A percentile compares a stretch with the other conserved stretches of the same genome.
Conservation (phyloP, 2,797 vertebrate species). For the Cynopterus sphinx region DNA sequence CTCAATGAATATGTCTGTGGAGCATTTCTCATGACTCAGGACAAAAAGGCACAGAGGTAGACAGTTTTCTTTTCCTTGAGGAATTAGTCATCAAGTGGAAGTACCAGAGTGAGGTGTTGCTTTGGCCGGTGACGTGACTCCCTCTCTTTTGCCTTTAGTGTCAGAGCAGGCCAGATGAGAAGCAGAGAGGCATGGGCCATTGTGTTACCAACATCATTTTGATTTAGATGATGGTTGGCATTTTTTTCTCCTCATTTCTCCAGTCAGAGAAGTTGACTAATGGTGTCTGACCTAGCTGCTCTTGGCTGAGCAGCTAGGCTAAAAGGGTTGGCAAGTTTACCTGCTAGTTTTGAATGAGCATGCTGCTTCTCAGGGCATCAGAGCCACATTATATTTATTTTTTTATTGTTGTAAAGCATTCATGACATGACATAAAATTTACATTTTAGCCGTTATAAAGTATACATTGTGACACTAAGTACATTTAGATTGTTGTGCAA, state of each 20-base stretch:
- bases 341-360: background rate
- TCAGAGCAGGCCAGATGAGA: background rate
- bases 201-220: background rate
- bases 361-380: background rate
- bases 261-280: background rate
- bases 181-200: background rate
- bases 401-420: background rate
- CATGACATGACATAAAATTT: background rate
- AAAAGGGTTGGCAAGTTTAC: background rate
- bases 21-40: background rate
- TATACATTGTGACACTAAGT: background rate
- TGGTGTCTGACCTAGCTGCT: background rate
- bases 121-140: background rate
- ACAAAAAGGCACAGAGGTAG: background rate
- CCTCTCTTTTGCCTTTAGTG: background rate
- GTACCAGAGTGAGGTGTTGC: background rate
- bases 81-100: background rate
- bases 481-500: background rate
- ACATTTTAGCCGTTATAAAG: background rate
- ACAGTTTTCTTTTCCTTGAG: background rate
- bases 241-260: background rate
- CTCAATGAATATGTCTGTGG: background rate
- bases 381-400: background rate
- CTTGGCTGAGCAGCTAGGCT: background rate
- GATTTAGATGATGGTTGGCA: background rate